Evolutionary conservation across 2,113 vertebrate species (phyloP), one percentile per base, ranked within the genome.

Genomic region (Narcine bancroftii): DNA sequence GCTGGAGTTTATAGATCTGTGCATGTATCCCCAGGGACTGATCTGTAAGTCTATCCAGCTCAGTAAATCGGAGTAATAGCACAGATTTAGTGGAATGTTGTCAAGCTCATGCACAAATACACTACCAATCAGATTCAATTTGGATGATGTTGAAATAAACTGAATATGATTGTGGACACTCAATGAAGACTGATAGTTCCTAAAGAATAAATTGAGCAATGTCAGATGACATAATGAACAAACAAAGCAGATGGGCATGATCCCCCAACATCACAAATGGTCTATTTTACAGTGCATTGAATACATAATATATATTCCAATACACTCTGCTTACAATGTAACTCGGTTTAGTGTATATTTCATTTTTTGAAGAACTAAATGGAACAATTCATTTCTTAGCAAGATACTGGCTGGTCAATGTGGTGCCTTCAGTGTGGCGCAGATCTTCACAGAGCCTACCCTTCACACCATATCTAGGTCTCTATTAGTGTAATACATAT

Each of bases 51-150:
- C 33, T 60, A 33, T 85, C 50, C 36, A 36, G 53, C n/a, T 60
- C 53, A 60, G 89, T 91, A 91, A 91, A 45, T 45, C 89, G 65
- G 39, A 91, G 65, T 69, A 69, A 69, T 47, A 91, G 89, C 39
- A 66, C 89, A 91, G 39, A 69, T 66, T 29, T 91, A 91, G 89
- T 47, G 42, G 65, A 29, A 45, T 91, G 63, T 91, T 66, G 89
- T 26, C 26, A 24, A 33, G 39, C 89, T 91, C 60, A 91, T 45
- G 63, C 89, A 91, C 65, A 91, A 47, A 91, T 45, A 91, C 89
- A 89, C n/a, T 89, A 89, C 60, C 85, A 69, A 91, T 69, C 89
- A 69, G 24, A 71, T 91, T 69, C 89, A 91, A 47, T 91, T 91
- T 91, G 65, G 65, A 63, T 87, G 81, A 87, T 36, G 89, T 29